Percentiles rank a stretch among this genome's conserved stretches.
phyloP scores from a whole-genome alignment of 2,797 vertebrate species.

The Momotus momota region DNA sequence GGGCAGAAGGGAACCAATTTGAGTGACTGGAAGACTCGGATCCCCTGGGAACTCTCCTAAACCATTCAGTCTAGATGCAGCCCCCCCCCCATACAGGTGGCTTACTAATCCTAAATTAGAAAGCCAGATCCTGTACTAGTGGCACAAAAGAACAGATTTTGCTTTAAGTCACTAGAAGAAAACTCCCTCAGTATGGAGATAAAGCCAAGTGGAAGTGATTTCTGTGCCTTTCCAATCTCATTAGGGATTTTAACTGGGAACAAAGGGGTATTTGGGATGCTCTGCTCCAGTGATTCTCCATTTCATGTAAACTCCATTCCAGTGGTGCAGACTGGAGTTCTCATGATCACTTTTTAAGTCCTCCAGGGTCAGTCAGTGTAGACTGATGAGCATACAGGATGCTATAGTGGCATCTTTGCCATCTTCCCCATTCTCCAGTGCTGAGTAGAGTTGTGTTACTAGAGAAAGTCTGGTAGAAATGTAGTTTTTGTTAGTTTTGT shows the following conservation, averaged over 20 bases:
- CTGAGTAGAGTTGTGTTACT: background rate
- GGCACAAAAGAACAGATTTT: background rate
- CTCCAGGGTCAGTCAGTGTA: background rate
- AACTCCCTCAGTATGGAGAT: background rate
- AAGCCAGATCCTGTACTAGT: background rate
- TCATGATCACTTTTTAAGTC: background rate
- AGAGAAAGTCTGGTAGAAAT: background rate
- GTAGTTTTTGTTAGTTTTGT: background rate
- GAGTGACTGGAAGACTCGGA: fast-evolving
- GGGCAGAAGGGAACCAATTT: background rate
- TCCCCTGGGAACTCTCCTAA: background rate
- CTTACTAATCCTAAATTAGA: background rate
- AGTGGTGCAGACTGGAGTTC: background rate
- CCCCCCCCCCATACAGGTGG: background rate
- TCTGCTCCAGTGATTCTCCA: background rate
- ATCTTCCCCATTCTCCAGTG: background rate
- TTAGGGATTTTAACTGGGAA: constrained; percentile 11
- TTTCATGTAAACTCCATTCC: background rate
- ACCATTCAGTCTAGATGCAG: background rate
- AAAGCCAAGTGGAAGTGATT: background rate
- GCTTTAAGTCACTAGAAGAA: background rate
- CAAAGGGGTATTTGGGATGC: background rate
- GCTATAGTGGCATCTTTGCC: background rate
- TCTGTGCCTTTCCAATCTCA: background rate
- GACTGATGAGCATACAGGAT: background rate